These are phyloP conservation scores for Sialia sialis DNA, from an alignment of 2,113 vertebrate genomes.

Conservation along the genomic window DNA sequence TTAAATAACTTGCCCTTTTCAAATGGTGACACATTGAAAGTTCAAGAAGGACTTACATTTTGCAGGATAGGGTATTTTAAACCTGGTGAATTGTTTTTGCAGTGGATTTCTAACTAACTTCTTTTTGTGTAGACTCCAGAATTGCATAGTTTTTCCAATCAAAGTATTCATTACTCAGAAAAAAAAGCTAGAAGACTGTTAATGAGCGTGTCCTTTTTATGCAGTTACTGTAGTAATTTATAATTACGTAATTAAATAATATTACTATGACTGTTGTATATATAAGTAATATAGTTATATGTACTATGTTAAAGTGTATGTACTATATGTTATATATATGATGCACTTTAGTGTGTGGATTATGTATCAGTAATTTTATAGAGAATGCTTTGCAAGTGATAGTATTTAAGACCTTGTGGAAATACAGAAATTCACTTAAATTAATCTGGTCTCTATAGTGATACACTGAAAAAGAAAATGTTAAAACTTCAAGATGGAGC, in stretches of 20 bases:
- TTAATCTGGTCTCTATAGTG: neutral
- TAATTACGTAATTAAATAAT: too few species aligned
- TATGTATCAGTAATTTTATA: neutral
- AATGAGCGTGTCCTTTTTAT: neutral
- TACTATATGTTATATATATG: neutral
- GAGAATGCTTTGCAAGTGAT: neutral
- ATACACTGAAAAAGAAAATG: neutral
- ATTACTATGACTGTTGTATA: neutral
- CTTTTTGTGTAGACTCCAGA: neutral
- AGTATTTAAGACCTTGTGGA: neutral
- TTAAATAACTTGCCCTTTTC: constrained; percentile 29
- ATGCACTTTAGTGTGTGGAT: neutral
- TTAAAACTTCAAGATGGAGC: neutral
- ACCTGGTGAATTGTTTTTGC: neutral
- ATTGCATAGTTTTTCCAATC: neutral
- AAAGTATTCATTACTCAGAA: neutral
- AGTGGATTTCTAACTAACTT: neutral
- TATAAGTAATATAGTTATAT: neutral
- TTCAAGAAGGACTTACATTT: neutral
- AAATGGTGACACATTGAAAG: neutral
- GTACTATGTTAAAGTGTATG: neutral
- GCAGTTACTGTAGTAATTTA: neutral
- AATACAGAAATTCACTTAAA: neutral
- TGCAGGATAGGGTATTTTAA: neutral
- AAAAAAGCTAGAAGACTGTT: neutral